Conservation (phyloP, 2,797 vertebrate genomes). For the Pogonophryne albipinna region DNA sequence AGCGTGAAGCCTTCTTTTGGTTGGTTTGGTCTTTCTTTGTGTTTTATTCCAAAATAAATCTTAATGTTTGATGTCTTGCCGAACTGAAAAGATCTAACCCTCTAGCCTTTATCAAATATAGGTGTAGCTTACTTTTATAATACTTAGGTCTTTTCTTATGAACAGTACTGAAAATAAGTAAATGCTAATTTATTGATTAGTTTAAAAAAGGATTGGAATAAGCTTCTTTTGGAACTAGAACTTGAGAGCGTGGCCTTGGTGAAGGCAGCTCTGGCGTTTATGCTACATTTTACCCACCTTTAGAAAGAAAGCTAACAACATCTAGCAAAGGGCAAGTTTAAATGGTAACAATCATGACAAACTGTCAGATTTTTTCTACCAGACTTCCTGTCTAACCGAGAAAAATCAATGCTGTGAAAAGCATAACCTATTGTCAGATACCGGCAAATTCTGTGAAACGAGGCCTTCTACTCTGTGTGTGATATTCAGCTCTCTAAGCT, state of each 20-base stretch:
- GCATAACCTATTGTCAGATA: slow-evolving; percentile 49
- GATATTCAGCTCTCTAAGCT: slow-evolving; percentile 24
- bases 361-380: slow-evolving; percentile 44
- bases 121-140: background rate
- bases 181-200: no score
- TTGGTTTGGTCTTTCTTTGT: background rate
- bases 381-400: slow-evolving; percentile 45
- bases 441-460: slow-evolving; percentile 41
- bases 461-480: slow-evolving; percentile 3
- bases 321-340: slow-evolving; percentile 58
- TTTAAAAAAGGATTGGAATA: no score
- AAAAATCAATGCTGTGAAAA: slow-evolving; percentile 61
- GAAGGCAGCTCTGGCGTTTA: slow-evolving; percentile 30
- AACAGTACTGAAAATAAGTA: background rate
- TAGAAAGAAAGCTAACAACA: slow-evolving; percentile 49
- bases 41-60: background rate
- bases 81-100: slow-evolving; percentile 19
- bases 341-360: slow-evolving; percentile 50
- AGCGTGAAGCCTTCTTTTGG: background rate
- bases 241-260: no score
- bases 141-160: background rate
- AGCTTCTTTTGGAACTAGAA: no score
- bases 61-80: slow-evolving; percentile 5
- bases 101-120: slow-evolving; percentile 12
- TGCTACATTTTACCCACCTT: slow-evolving; percentile 60